These are phyloP conservation scores for Azemiops feae DNA, from an alignment of 2,113 vertebrate genomes.

Conservation along the genomic window DNA sequence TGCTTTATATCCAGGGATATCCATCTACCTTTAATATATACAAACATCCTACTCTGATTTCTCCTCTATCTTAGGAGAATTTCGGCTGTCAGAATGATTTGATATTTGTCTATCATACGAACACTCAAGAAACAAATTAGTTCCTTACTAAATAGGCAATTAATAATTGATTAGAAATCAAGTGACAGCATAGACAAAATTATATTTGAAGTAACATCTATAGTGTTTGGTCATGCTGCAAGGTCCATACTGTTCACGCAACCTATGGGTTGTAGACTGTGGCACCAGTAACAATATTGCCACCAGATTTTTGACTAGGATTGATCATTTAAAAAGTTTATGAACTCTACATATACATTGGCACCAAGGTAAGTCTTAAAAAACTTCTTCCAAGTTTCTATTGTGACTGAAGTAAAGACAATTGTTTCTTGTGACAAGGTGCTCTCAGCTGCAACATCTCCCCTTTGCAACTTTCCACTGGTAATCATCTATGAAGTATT, in stretches of 20 bases:
- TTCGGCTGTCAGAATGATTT: not conserved
- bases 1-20: not conserved
- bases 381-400: not conserved
- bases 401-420: not conserved
- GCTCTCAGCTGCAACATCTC: not conserved
- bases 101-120: not conserved
- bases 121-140: not conserved
- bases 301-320: not conserved
- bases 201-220: not conserved
- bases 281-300: not conserved
- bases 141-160: not conserved
- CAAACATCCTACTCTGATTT: not conserved
- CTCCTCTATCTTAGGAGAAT: not conserved
- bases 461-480: not conserved
- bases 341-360: not conserved
- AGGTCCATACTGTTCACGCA: not conserved
- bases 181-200: not conserved
- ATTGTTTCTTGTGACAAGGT: not conserved
- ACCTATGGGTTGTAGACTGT: not conserved
- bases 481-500: not conserved
- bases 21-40: fast-evolving
- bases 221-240: not conserved
- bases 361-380: not conserved
- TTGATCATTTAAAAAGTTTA: not conserved
- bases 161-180: not conserved